These are phyloP conservation scores for Aphyosemion australe DNA, from an alignment of 2,113 vertebrate species.

Conservation along the genomic window DNA sequence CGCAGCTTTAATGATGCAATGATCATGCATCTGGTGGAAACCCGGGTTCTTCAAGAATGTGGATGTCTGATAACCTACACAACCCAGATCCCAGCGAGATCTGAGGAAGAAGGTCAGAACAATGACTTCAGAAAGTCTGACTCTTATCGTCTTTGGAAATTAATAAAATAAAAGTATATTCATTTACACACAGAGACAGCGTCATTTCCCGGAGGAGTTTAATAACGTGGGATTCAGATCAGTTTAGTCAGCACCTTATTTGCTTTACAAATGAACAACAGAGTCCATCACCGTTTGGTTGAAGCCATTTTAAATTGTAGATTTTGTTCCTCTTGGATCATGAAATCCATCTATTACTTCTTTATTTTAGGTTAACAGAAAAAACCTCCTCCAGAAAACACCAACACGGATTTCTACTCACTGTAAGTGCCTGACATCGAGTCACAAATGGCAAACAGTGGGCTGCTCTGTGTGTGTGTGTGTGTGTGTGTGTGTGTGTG, in stretches of 20 bases:
- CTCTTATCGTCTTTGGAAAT: too few species aligned
- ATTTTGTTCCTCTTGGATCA: conserved; percentile 9
- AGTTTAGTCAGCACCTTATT: background rate
- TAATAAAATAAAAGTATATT: too few species aligned
- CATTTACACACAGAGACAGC: too few species aligned
- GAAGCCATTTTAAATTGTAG: background rate
- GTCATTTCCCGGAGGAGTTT: too few species aligned
- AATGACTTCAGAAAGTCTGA: too few species aligned
- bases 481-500: conserved; percentile 1
- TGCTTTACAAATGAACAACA: conserved; percentile 12
- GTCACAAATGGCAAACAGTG: conserved; percentile 32
- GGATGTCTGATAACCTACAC: too few species aligned
- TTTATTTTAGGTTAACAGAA: conserved; percentile 7
- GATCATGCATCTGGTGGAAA: too few species aligned
- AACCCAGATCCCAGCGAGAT: too few species aligned
- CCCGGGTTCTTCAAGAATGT: too few species aligned
- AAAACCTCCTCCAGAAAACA: conserved; percentile 37
- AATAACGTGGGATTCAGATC: background rate
- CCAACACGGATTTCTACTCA: conserved; percentile 36
- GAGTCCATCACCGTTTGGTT: background rate
- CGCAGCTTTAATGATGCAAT: too few species aligned
- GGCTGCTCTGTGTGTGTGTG: conserved; percentile 8
- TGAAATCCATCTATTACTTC: background rate
- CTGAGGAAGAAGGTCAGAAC: too few species aligned
- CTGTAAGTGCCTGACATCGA: conserved; percentile 32